A percentile compares a stretch with the other conserved stretches of the same genome.
Conservation (phyloP, 2,113 vertebrate genomes). For the Syrrhaptes paradoxus region DNA sequence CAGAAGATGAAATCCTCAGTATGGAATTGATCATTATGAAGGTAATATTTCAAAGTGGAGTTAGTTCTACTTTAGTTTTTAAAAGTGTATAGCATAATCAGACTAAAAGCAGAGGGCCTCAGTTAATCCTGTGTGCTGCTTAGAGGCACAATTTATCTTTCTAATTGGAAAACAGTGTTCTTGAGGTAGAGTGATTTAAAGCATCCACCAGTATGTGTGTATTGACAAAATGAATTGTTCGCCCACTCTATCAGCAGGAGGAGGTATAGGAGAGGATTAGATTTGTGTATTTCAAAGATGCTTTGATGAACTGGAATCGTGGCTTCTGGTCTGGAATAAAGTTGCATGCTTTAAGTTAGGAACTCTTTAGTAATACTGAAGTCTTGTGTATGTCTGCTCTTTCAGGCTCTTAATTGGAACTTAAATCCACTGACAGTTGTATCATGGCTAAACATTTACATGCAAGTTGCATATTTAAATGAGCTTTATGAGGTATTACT, state of each 20-base stretch:
- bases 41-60: constrained; percentile 71
- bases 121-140: neutral
- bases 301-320: neutral
- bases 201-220: neutral
- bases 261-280: neutral
- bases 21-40: constrained; percentile 98
- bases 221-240: neutral
- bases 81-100: neutral
- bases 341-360: neutral
- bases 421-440: constrained; percentile 91
- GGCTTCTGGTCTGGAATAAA: neutral
- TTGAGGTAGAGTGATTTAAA: neutral
- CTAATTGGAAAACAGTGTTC: neutral
- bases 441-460: constrained; percentile 96
- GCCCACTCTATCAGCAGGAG: neutral
- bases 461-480: constrained; percentile 94
- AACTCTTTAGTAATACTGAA: neutral
- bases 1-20: constrained; percentile 91
- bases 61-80: neutral
- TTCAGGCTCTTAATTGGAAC: constrained; percentile 92
- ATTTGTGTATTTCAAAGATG: neutral
- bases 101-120: neutral
- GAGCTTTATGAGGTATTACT: constrained; percentile 80
- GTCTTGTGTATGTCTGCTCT: neutral
- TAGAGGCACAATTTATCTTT: neutral